phyloP scores from a whole-genome alignment of 2,888 invertebrate genomes.

The Chironomus riparius region DNA sequence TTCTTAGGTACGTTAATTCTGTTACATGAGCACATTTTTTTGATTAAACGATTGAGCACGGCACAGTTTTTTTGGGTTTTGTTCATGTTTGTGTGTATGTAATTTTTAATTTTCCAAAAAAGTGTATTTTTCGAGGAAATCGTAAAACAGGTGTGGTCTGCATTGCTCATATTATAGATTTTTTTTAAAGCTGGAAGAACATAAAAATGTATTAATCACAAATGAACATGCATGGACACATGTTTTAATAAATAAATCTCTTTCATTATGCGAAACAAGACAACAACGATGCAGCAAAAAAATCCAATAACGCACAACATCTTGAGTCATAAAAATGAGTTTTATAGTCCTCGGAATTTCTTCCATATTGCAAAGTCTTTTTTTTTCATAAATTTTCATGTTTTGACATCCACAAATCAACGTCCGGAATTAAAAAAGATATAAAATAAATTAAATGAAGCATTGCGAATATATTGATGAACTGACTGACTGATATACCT shows the following conservation, averaged over 20 bases:
- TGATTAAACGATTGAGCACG: slow-evolving; percentile 20
- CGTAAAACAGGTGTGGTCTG: slow-evolving; percentile 23
- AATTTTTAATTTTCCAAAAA: no score
- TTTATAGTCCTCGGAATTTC: neutral
- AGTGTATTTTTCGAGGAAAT: slow-evolving; percentile 3
- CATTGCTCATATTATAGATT: neutral
- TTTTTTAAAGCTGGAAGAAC: neutral
- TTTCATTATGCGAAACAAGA: neutral
- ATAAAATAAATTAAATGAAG: neutral
- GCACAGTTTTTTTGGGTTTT: neutral
- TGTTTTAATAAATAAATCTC: slow-evolving; percentile 13
- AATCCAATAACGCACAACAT: neutral
- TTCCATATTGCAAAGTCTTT: neutral
- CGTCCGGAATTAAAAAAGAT: neutral
- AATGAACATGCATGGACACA: slow-evolving; percentile 19
- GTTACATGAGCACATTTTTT: neutral
- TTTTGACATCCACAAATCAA: slow-evolving; percentile 18
- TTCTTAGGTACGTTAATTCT: neutral
- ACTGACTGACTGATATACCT: neutral
- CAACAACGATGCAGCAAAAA: neutral
- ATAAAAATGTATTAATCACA: slow-evolving; percentile 22
- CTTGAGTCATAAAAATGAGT: neutral
- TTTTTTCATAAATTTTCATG: slow-evolving; percentile 3
- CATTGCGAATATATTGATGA: neutral
- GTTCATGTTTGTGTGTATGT: neutral